Evolutionary conservation across 2,113 vertebrate genomes (phyloP).

Genomic region (Perca fluviatilis): DNA sequence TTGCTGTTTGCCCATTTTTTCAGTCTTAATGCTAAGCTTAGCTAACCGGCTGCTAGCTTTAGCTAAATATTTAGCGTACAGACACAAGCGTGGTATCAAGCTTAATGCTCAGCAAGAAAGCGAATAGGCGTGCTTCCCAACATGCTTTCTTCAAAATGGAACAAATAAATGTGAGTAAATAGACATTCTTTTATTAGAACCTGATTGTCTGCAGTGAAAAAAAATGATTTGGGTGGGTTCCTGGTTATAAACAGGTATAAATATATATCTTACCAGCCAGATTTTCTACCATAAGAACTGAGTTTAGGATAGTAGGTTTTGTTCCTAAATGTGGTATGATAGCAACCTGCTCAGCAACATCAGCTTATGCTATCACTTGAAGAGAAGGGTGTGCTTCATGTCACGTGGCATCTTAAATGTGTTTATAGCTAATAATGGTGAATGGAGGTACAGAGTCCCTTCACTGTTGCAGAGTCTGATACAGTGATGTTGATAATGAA

Average conservation of each 20-base stretch:
- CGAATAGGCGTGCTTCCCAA: background rate
- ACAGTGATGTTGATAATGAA: slow-evolving; percentile 44
- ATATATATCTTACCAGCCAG: background rate
- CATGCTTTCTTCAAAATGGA: background rate
- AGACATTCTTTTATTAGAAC: background rate
- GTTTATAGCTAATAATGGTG: slow-evolving; percentile 31
- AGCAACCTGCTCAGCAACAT: background rate
- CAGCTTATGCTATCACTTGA: background rate
- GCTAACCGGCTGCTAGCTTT: background rate
- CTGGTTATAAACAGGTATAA: background rate
- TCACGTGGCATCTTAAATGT: background rate
- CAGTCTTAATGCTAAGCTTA: slow-evolving; percentile 1
- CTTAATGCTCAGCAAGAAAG: background rate
- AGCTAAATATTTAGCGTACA: background rate
- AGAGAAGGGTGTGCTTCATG: background rate
- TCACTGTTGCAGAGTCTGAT: slow-evolving; percentile 27
- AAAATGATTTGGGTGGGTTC: background rate
- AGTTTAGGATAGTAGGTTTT: background rate
- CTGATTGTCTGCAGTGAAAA: background rate
- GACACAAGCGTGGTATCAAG: background rate
- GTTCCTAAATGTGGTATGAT: background rate
- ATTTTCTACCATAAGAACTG: background rate
- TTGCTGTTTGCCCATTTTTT: background rate
- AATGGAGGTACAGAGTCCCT: slow-evolving; percentile 13
- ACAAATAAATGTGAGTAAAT: background rate